These are phyloP conservation scores for Siderastrea siderea DNA, from an alignment of 92 coral and sea anemone genomes.

Conservation along the genomic window DNA sequence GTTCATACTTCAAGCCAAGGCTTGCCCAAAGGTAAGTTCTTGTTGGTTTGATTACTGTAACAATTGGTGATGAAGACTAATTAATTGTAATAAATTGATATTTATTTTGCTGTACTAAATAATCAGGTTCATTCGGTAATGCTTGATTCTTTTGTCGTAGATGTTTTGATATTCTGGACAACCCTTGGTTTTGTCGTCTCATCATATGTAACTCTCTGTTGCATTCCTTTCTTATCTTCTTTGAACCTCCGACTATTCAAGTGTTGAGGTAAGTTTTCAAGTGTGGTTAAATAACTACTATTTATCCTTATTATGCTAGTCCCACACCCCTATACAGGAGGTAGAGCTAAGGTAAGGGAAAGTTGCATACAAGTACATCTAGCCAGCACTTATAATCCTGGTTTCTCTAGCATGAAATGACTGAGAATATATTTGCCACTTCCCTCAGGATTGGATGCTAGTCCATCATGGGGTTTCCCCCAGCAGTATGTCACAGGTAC, in stretches of 20 bases:
- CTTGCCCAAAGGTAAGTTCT: slow-evolving; percentile 77
- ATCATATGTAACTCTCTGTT: slow-evolving; percentile 75
- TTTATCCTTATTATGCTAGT: too few relatives aligned
- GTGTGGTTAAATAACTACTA: background rate
- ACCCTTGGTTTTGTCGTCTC: slow-evolving; percentile 82
- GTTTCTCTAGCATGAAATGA: too few relatives aligned
- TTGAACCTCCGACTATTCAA: slow-evolving; percentile 85
- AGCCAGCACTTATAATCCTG: too few relatives aligned
- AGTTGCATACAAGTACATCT: too few relatives aligned
- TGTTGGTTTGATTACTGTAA: background rate
- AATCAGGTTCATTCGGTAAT: background rate
- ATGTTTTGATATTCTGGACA: slow-evolving; percentile 86
- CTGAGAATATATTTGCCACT: too few relatives aligned
- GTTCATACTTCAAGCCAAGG: slow-evolving; percentile 89
- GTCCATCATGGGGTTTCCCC: too few relatives aligned
- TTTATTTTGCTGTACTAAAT: background rate
- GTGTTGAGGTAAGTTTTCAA: slow-evolving; percentile 58
- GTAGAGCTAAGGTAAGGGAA: too few relatives aligned
- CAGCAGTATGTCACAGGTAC: too few relatives aligned
- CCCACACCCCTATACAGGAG: too few relatives aligned
- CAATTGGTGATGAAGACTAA: background rate
- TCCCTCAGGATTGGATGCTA: too few relatives aligned
- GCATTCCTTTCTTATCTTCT: slow-evolving; percentile 84
- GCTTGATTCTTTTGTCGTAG: background rate
- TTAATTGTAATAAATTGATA: background rate